phyloP scores from a whole-genome alignment of 2,888 invertebrate species.

The Pimpla rufipes region DNA sequence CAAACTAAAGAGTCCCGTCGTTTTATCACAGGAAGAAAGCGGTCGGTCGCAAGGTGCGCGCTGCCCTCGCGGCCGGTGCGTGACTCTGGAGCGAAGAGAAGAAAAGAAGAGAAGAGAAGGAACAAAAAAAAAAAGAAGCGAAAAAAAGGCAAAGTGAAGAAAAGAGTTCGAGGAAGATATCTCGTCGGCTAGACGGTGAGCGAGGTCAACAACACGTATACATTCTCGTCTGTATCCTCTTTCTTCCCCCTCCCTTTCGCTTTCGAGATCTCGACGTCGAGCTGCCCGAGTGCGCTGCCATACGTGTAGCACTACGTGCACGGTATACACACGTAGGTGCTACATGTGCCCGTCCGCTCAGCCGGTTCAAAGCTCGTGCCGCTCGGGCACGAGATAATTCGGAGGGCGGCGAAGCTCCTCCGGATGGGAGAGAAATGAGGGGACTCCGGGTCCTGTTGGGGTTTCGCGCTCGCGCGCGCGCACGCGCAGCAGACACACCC shows the following conservation, averaged over 20 bases:
- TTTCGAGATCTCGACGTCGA: constrained; percentile 50
- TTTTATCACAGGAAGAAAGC: constrained; percentile 19
- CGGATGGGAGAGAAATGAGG: constrained; percentile 35
- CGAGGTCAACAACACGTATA: constrained; percentile 66
- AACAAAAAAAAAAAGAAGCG: not conserved
- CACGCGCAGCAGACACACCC: constrained; percentile 33
- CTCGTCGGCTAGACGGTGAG: constrained; percentile 61
- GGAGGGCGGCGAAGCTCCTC: constrained; percentile 41
- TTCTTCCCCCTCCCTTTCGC: constrained; percentile 60
- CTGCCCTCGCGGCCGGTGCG: not conserved
- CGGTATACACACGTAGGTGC: not conserved
- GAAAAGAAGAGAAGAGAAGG: not conserved
- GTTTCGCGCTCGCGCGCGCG: not conserved
- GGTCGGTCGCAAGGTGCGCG: constrained; percentile 12
- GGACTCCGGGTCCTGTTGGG: constrained; percentile 34
- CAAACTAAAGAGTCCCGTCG: constrained; percentile 21
- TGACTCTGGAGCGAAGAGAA: constrained; percentile 6
- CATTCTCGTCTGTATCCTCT: constrained; percentile 61
- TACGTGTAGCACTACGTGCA: not conserved
- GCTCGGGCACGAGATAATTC: constrained; percentile 60
- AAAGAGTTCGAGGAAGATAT: constrained; percentile 50
- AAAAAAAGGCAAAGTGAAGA: not conserved
- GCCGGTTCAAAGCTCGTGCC: constrained; percentile 60
- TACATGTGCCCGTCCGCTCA: constrained; percentile 2
- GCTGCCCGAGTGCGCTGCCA: not conserved